A percentile compares a stretch with the other conserved stretches of the same genome.
Conservation (phyloP, 2,113 vertebrate species). For the Peromyscus leucopus region DNA sequence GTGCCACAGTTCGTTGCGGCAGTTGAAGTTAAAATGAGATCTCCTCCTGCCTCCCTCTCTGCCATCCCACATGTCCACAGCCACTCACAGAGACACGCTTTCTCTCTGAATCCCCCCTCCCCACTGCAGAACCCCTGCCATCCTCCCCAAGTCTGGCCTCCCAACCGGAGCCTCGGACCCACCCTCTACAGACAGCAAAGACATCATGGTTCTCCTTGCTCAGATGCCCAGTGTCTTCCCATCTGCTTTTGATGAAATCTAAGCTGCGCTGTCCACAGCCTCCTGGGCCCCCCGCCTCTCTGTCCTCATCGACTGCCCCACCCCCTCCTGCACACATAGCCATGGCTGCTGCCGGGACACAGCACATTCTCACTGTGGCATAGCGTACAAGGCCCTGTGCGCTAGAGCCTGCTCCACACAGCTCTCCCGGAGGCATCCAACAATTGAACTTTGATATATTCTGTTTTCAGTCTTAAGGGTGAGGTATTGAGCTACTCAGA, state of each 20-base stretch:
- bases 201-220: neutral
- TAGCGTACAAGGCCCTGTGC: rapidly evolving
- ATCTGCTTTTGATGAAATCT: neutral
- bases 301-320: no score
- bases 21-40: neutral
- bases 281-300: no score
- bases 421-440: neutral
- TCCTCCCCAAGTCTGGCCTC: neutral
- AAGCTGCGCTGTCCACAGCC: no score
- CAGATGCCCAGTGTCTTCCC: neutral
- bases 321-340: no score
- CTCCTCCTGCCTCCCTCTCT: no score
- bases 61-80: neutral
- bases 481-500: neutral
- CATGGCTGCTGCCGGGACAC: rapidly evolving
- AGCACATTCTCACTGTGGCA: rapidly evolving
- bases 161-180: neutral
- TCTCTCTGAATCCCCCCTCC: neutral
- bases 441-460: neutral
- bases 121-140: neutral
- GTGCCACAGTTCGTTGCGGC: rapidly evolving
- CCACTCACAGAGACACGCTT: neutral
- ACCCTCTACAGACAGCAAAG: neutral
- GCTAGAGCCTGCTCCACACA: neutral
- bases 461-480: neutral